phyloP scores from a whole-genome alignment of 1,140 invertebrate genomes.

The Pogonus chalceus region DNA sequence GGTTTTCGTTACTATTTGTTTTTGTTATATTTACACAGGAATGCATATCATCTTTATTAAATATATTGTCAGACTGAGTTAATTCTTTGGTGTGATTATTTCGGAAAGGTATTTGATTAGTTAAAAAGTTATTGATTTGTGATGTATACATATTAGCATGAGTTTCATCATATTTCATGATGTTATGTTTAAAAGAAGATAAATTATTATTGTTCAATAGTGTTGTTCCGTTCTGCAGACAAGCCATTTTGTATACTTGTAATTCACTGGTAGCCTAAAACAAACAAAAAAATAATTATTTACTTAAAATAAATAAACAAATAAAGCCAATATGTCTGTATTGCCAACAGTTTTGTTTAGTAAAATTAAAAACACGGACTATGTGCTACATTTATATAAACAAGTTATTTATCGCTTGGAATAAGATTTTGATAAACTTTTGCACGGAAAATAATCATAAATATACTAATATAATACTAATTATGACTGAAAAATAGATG shows the following conservation, averaged over 20 bases:
- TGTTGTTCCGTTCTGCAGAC: neutral
- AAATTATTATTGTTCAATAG: constrained; percentile 1
- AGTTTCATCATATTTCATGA: neutral
- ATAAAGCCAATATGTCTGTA: neutral
- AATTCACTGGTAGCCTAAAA: neutral
- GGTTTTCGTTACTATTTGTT: no score
- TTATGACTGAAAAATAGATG: no score
- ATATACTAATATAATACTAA: no score
- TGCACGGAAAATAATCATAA: neutral
- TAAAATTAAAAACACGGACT: neutral
- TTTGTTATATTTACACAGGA: no score
- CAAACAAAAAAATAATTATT: neutral
- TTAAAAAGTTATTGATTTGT: neutral
- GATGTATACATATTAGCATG: neutral
- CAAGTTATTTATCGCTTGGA: neutral
- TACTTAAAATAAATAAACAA: neutral
- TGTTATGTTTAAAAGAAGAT: neutral
- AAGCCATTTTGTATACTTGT: neutral
- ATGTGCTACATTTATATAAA: neutral
- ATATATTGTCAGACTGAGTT: neutral
- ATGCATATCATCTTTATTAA: no score
- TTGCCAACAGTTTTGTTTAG: neutral
- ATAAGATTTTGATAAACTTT: neutral
- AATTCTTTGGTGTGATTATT: neutral
- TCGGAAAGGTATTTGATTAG: neutral